Percentiles rank a stretch among this genome's conserved stretches.
phyloP scores from a whole-genome alignment of 2,888 invertebrate genomes.

The Omphaloscelis lunosa region DNA sequence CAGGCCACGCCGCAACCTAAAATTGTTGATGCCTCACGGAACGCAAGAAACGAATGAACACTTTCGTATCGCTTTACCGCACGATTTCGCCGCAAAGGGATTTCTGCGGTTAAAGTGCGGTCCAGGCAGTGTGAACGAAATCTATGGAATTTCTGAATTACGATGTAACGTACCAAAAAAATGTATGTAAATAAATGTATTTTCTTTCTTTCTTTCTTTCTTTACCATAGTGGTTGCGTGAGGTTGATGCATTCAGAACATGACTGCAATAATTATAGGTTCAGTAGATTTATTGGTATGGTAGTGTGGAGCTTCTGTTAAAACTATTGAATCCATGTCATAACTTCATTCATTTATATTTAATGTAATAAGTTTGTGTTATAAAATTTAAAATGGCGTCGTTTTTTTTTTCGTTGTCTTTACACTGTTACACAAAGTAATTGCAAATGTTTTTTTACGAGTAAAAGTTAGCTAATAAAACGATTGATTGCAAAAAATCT shows the following conservation, averaged over 20 bases:
- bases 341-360: background rate
- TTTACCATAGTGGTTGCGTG: no score
- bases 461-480: background rate
- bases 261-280: background rate
- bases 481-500: background rate
- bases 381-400: slow-evolving; percentile 41
- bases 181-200: no score
- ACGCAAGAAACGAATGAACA: background rate
- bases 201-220: no score
- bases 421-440: background rate
- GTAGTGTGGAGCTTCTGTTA: slow-evolving; percentile 15
- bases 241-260: background rate
- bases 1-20: background rate
- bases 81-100: background rate
- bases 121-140: background rate
- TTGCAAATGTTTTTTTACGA: background rate
- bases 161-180: background rate
- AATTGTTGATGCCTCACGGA: background rate
- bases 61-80: no score
- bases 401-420: slow-evolving; percentile 26
- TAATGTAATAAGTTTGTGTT: slow-evolving; percentile 29
- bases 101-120: background rate
- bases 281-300: background rate
- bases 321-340: background rate
- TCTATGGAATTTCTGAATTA: background rate